A percentile compares a stretch with the other conserved stretches of the same genome.
Conservation (phyloP, 2,113 vertebrate species). For the Syngnathoides biaculeatus region DNA sequence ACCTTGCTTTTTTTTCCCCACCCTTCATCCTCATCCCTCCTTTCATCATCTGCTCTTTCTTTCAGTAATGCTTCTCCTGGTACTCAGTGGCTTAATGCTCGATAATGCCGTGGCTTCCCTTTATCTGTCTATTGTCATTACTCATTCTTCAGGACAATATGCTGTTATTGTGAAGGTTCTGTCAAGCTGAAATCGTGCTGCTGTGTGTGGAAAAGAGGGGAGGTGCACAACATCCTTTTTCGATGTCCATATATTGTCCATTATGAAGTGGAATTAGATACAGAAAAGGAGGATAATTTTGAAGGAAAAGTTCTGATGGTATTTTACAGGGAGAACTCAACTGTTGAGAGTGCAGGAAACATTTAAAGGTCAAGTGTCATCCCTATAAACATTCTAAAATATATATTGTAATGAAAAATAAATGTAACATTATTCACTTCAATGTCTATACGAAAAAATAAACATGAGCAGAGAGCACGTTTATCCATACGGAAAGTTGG, state of each 20-base stretch:
- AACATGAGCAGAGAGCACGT: too few species aligned
- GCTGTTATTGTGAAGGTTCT: conserved; percentile 24
- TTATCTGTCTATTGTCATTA: conserved; percentile 61
- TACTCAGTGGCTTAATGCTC: conserved; percentile 65
- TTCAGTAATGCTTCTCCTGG: conserved; percentile 37
- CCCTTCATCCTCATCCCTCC: conserved; percentile 15
- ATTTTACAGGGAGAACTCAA: background rate
- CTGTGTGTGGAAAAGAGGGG: background rate
- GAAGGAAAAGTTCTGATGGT: background rate
- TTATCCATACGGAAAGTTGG: too few species aligned
- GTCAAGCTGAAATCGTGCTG: conserved; percentile 13
- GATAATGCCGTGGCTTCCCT: conserved; percentile 62
- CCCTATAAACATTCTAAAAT: too few species aligned
- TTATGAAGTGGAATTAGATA: background rate
- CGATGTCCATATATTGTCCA: background rate
- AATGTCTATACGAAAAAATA: too few species aligned
- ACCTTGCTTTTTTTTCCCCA: conserved; percentile 32
- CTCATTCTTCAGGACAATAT: conserved; percentile 44
- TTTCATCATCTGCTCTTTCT: conserved; percentile 47
- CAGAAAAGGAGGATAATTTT: background rate
- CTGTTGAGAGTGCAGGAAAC: background rate
- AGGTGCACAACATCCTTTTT: background rate
- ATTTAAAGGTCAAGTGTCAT: too few species aligned
- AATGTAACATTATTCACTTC: too few species aligned
- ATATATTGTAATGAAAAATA: too few species aligned